phyloP scores from a whole-genome alignment of 2,888 invertebrate genomes.

The Limnephilus lunatus region DNA sequence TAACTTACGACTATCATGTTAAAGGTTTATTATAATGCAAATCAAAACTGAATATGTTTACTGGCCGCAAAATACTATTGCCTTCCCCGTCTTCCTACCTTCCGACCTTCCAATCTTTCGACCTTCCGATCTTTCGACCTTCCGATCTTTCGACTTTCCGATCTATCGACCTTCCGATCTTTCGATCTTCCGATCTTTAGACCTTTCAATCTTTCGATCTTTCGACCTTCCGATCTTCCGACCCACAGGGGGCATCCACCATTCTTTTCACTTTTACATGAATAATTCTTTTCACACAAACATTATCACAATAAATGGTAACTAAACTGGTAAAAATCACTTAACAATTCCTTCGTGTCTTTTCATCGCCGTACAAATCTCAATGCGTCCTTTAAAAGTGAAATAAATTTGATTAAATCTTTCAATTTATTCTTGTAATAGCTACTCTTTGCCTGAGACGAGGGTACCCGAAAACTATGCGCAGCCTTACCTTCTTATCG shows the following conservation, averaged over 20 bases:
- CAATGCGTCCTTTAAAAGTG: neutral
- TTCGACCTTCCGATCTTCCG: neutral
- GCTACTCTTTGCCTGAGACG: neutral
- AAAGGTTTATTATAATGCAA: constrained; percentile 29
- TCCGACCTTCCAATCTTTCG: too few relatives aligned
- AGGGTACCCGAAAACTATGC: neutral
- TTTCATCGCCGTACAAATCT: neutral
- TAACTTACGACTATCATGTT: constrained; percentile 38
- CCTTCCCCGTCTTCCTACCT: neutral
- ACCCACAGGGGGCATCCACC: neutral
- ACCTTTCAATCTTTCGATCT: too few relatives aligned
- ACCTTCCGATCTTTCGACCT: too few relatives aligned
- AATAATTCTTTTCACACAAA: neutral
- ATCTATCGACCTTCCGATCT: too few relatives aligned
- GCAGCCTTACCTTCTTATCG: neutral
- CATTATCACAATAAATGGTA: constrained; percentile 28
- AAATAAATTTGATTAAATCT: neutral
- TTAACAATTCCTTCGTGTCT: neutral
- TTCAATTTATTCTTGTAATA: neutral
- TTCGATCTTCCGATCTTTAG: too few relatives aligned
- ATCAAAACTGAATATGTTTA: constrained; percentile 14
- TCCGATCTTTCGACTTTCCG: too few relatives aligned
- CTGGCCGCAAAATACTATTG: constrained; percentile 36
- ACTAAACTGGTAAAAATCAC: constrained; percentile 21
- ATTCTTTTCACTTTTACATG: neutral